phyloP scores from a whole-genome alignment of 1,140 invertebrate genomes.

The Mylabris phalerata region DNA sequence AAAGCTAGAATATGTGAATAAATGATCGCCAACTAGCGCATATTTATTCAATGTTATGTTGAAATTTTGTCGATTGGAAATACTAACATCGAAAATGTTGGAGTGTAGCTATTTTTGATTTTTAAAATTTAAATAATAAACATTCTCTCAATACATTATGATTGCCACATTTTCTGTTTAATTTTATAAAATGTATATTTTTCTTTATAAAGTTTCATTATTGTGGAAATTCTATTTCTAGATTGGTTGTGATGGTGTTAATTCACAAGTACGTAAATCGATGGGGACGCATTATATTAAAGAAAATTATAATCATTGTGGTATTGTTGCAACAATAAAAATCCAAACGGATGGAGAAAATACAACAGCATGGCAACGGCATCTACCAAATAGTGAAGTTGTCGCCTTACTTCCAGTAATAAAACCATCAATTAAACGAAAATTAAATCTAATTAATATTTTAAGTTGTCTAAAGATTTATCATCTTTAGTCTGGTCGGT shows the following conservation, averaged over 20 bases:
- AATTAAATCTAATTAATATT: constrained; percentile 1
- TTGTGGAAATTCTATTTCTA: constrained; percentile 41
- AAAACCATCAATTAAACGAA: constrained; percentile 6
- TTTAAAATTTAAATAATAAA: too few relatives aligned
- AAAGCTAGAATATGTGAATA: too few relatives aligned
- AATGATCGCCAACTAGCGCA: background rate
- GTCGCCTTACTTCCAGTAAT: constrained; percentile 84
- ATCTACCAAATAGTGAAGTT: constrained; percentile 76
- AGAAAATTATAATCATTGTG: constrained; percentile 84
- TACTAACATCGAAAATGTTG: too few relatives aligned
- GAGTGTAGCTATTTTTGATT: too few relatives aligned
- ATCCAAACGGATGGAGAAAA: constrained; percentile 54
- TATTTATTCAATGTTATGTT: background rate
- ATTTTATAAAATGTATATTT: too few relatives aligned
- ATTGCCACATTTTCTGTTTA: too few relatives aligned
- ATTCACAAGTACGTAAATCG: constrained; percentile 73
- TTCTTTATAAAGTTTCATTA: too few relatives aligned
- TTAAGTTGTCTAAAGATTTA: constrained; percentile 59
- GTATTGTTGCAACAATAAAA: constrained; percentile 82
- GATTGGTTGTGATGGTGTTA: constrained; percentile 90
- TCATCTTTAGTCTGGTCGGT: constrained; percentile 93
- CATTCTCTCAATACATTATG: too few relatives aligned
- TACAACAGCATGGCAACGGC: constrained; percentile 83
- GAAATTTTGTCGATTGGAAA: too few relatives aligned
- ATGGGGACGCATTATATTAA: constrained; percentile 73